phyloP scores from a whole-genome alignment of 2,888 invertebrate genomes.

The Dusona sp. region DNA sequence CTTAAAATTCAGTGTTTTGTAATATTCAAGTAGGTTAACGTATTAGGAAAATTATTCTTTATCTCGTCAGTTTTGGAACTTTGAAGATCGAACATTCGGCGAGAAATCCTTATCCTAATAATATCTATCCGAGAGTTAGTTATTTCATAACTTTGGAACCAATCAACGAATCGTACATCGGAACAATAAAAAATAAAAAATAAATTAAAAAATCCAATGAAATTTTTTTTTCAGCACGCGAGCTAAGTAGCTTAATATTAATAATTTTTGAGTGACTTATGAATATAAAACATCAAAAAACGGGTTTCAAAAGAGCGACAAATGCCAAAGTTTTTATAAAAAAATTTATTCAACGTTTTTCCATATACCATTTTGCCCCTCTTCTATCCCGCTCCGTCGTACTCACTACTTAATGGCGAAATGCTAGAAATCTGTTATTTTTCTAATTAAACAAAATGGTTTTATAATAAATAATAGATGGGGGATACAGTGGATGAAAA shows the following conservation, averaged over 20 bases:
- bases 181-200: background rate
- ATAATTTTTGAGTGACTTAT: too few relatives aligned
- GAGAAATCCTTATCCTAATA: background rate
- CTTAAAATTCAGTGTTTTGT: background rate
- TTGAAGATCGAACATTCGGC: background rate
- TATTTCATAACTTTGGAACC: background rate
- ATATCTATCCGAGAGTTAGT: background rate
- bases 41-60: background rate
- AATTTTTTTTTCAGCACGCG: background rate
- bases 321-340: too few relatives aligned
- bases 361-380: too few relatives aligned
- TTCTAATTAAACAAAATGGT: background rate
- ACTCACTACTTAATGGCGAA: too few relatives aligned
- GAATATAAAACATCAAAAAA: too few relatives aligned
- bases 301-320: too few relatives aligned
- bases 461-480: background rate
- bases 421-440: too few relatives aligned
- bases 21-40: background rate
- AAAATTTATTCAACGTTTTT: too few relatives aligned
- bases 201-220: background rate
- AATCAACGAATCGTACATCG: background rate
- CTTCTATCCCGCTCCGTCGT: too few relatives aligned
- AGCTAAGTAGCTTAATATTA: too few relatives aligned
- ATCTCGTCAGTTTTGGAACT: background rate
- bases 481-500: background rate